Evolutionary conservation across 2,113 vertebrate species (phyloP).

Genomic region (Hiodon alosoides): DNA sequence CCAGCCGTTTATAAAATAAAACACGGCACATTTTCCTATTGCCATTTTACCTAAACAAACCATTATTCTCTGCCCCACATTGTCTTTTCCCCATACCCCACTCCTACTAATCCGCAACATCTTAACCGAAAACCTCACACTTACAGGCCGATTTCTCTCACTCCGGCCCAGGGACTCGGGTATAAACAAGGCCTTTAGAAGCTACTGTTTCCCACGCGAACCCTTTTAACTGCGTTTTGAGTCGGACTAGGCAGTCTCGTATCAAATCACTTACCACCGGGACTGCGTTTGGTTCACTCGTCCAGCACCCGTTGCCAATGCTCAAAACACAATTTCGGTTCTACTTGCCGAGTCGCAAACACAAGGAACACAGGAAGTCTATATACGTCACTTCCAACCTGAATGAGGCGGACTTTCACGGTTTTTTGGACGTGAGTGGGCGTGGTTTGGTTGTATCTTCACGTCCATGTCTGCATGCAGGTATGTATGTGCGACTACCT

Average conservation of each 20-base stretch:
- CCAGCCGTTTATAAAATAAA: too few species aligned
- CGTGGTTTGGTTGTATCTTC: too few species aligned
- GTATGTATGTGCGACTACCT: neutral
- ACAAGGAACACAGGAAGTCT: conserved; percentile 48
- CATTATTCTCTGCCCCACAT: neutral
- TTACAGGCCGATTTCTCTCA: conserved; percentile 36
- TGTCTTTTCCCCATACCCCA: neutral
- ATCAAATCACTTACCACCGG: conserved; percentile 43
- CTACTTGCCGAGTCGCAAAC: conserved; percentile 26
- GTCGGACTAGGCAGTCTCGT: neutral
- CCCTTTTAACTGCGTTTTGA: neutral
- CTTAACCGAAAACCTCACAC: conserved; percentile 9
- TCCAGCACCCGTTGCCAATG: conserved; percentile 18
- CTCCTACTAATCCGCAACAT: neutral
- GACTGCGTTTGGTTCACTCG: conserved; percentile 19
- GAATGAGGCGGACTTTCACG: conserved; percentile 1
- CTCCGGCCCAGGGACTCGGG: conserved; percentile 58
- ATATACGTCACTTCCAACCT: conserved; percentile 57
- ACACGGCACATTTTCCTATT: too few species aligned
- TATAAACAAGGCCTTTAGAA: conserved; percentile 68
- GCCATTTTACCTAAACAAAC: too few species aligned
- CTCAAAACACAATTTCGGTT: conserved; percentile 32
- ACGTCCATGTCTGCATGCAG: neutral
- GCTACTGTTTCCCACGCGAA: neutral
- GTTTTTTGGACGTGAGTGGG: neutral